Base-by-base conservation (phyloP, 2,888 invertebrate genomes). In the Epirrhoe tristata region DNA sequence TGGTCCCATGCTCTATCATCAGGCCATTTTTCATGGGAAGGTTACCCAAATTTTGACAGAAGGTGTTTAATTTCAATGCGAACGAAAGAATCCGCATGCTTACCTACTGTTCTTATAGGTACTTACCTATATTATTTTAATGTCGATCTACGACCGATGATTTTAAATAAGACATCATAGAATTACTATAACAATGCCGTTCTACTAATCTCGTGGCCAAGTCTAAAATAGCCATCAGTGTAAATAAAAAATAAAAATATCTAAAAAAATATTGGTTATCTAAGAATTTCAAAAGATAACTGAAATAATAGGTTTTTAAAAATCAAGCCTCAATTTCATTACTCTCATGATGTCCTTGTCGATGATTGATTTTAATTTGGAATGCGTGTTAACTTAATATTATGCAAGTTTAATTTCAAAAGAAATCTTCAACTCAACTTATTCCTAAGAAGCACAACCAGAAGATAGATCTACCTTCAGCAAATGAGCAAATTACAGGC, bases 391-490 rank as follows among this genome's bases (percentile, higher is more conserved):
- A 31, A 10, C 34, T 53, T 53, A 16, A 17, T 48, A 46, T 16
- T 48, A 48, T 7, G 16, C 14, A 48, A 48, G 16, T 48, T 48
- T 16, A 16, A 16, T 48, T 7, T 48, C 16, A 48, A 48, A 48
- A 48, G 48, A 48, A 48, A 48, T 16, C 48, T 48, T 48, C 6
- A 46, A 50, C 36, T 12, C 36, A 36, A 32, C 8, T 50, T 16
- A 10, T 43, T 16, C 43, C 34, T 59, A 63, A 12, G 24, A 59
- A 57, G 58, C 68, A 64, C 68, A 68, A 68, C 68, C 68, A 55
- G 57, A 58, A 61, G 34, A 17, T 58, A 36, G 7, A 52, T n/a
- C n/a, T 58, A 58, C 24, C 31, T 48, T 67, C 14, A 50, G 34
- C 46, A 48, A 0, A 52, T 63, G 67, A 67, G 67, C 56, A 56